Evolutionary conservation across 2,888 invertebrate genomes (phyloP).

Genomic region (Calliopum simillimum): DNA sequence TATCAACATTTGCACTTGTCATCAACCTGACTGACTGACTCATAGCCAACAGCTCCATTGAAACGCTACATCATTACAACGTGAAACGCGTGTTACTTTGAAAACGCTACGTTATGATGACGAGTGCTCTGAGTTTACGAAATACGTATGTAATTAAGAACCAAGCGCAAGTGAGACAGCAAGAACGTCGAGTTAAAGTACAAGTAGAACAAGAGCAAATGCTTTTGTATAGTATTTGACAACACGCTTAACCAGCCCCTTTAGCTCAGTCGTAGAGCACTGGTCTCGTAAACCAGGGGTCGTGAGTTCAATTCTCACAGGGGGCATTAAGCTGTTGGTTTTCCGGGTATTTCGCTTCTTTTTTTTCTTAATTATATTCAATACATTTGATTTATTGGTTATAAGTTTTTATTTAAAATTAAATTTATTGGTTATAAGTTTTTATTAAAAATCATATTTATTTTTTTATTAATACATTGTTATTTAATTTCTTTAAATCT

Average conservation of each 20-base stretch:
- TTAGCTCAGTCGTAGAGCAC: constrained; percentile 64
- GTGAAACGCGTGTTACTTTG: no score
- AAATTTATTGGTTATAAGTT: no score
- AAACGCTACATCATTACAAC: no score
- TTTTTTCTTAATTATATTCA: not conserved
- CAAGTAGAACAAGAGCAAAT: not conserved
- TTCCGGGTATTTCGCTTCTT: not conserved
- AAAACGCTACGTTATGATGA: no score
- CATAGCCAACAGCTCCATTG: no score
- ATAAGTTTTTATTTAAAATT: no score
- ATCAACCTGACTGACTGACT: no score
- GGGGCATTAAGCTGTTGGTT: constrained; percentile 48
- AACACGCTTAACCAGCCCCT: constrained; percentile 37
- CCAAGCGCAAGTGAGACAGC: not conserved
- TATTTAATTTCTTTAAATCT: no score
- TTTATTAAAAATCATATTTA: no score
- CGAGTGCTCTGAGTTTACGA: constrained; percentile 11
- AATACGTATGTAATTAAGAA: not conserved
- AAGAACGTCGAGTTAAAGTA: not conserved
- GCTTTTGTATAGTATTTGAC: not conserved
- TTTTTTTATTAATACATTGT: no score
- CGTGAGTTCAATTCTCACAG: constrained; percentile 64
- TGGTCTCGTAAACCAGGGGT: constrained; percentile 64
- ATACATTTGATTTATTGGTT: no score
- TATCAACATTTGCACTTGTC: no score